Conservation (phyloP, 1,140 invertebrate genomes). For the Brachystomella parvula region DNA sequence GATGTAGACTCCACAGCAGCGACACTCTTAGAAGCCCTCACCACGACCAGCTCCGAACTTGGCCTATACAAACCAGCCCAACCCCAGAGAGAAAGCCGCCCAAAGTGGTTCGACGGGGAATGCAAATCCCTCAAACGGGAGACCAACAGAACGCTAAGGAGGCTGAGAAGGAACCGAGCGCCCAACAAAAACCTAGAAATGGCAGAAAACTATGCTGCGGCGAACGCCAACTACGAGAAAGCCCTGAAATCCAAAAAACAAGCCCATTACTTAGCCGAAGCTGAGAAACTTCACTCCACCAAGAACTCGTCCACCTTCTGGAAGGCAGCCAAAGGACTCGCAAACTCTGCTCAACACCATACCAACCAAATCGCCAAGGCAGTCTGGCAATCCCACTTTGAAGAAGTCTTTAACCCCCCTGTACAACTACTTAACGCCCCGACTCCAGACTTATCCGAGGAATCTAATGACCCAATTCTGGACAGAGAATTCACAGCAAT, state of each 20-base stretch:
- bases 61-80: not conserved
- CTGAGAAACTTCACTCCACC: not conserved
- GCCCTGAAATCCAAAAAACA: not conserved
- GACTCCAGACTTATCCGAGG: not conserved
- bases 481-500: not conserved
- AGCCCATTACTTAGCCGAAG: not conserved
- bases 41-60: not conserved
- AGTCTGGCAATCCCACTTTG: not conserved
- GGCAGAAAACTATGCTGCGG: too few species aligned
- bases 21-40: not conserved
- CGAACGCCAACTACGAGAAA: not conserved
- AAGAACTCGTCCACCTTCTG: not conserved
- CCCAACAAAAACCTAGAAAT: not conserved
- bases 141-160: not conserved
- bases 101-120: not conserved
- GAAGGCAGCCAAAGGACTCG: not conserved
- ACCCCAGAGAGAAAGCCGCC: not conserved
- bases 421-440: not conserved
- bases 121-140: not conserved
- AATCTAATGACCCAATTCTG: not conserved
- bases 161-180: not conserved
- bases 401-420: not conserved
- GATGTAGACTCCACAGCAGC: not conserved
- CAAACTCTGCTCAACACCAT: not conserved
- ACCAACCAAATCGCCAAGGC: conserved; percentile 1